These are phyloP conservation scores for Ctenopoma kingsleyae DNA, from an alignment of 2,797 vertebrate genomes.

Conservation along the genomic window DNA sequence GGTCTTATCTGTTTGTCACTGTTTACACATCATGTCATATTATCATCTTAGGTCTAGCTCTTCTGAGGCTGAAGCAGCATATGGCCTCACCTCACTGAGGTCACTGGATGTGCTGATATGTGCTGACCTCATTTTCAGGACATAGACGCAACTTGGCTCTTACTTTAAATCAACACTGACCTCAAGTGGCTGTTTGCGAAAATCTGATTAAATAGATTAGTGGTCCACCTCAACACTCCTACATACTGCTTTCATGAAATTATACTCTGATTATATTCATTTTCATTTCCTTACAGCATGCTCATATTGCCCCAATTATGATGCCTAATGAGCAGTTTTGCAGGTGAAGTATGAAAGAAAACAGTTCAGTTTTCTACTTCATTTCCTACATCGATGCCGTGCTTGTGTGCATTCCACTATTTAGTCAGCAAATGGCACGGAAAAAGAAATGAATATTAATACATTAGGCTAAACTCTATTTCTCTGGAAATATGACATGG, in stretches of 20 bases:
- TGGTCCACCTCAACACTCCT: background rate
- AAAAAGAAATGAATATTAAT: slow-evolving; percentile 26
- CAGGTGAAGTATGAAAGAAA: background rate
- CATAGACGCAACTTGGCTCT: background rate
- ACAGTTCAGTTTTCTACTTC: slow-evolving; percentile 26
- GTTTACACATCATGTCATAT: slow-evolving; percentile 2
- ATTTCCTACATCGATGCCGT: slow-evolving; percentile 13
- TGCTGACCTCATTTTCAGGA: slow-evolving; percentile 67
- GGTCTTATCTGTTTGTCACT: background rate
- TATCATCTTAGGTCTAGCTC: slow-evolving; percentile 6
- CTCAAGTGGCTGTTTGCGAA: slow-evolving; percentile 55
- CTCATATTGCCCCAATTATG: background rate
- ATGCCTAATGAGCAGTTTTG: background rate
- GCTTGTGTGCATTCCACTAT: slow-evolving; percentile 29
- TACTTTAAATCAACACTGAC: slow-evolving; percentile 69
- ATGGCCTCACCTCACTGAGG: slow-evolving; percentile 34
- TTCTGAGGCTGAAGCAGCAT: slow-evolving; percentile 25
- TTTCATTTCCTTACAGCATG: background rate
- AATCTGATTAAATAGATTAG: background rate
- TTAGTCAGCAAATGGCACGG: slow-evolving; percentile 41
- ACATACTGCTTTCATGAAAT: slow-evolving; percentile 2
- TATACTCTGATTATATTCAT: slow-evolving; percentile 10
- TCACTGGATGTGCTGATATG: slow-evolving; percentile 24
- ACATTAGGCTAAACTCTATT: slow-evolving; percentile 17
- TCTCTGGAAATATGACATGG: slow-evolving; percentile 9